A percentile compares a stretch with the other conserved stretches of the same genome.
phyloP scores from a whole-genome alignment of 2,797 vertebrate genomes.

The Galagoides demidoff region DNA sequence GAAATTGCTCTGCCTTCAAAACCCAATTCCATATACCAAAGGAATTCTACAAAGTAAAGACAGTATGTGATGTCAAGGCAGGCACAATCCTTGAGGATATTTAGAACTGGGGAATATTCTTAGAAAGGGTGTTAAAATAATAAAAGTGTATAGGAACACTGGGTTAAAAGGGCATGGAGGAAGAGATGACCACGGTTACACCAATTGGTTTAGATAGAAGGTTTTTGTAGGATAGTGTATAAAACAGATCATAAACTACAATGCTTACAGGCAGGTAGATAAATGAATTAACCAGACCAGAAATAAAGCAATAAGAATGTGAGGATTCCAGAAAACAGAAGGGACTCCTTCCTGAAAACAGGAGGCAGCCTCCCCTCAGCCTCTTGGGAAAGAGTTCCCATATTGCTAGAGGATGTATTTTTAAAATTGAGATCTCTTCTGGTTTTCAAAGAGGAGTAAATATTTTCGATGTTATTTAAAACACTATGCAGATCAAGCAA shows the following conservation, averaged over 20 bases:
- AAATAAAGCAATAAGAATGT: neutral
- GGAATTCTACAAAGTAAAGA: neutral
- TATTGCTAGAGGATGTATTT: neutral
- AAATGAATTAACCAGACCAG: neutral
- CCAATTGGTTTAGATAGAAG: neutral
- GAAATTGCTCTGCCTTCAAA: neutral
- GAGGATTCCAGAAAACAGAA: neutral
- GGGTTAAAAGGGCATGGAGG: neutral
- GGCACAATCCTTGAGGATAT: neutral
- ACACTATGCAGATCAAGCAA: neutral
- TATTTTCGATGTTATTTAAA: slow-evolving; percentile 12
- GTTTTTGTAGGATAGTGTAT: neutral
- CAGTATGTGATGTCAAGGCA: neutral
- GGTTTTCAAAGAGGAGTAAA: neutral
- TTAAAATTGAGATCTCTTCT: neutral
- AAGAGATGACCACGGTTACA: accelerated
- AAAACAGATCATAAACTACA: neutral
- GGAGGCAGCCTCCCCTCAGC: neutral
- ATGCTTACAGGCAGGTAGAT: neutral
- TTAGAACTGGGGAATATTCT: neutral
- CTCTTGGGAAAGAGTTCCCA: neutral
- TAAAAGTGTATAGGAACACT: neutral
- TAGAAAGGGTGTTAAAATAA: neutral
- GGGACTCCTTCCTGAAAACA: no score
- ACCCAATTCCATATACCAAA: neutral